Conservation (phyloP, 2,888 invertebrate species). For the Drosophila subsilvestris region DNA sequence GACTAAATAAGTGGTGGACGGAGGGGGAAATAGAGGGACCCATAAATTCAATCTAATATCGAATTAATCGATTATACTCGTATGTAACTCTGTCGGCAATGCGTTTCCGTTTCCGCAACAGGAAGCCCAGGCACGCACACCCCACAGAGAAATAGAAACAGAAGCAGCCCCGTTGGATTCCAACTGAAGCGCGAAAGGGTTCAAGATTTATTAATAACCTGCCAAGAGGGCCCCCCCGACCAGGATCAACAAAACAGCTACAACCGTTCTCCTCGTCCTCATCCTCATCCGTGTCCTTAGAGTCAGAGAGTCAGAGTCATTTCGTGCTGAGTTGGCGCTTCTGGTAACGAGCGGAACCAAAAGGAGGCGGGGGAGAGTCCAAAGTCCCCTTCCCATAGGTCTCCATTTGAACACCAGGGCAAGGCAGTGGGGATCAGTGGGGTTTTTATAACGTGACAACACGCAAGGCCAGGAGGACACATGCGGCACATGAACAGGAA, state of each 20-base stretch:
- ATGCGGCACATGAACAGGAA: constrained; percentile 21
- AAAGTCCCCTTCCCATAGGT: neutral
- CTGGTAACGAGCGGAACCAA: constrained; percentile 80
- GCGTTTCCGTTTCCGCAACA: constrained; percentile 83
- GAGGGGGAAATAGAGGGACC: constrained; percentile 8
- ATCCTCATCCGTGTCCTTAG: neutral
- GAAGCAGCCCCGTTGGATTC: constrained; percentile 3
- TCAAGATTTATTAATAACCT: constrained; percentile 82
- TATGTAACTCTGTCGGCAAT: constrained; percentile 81
- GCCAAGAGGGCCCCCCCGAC: constrained; percentile 13
- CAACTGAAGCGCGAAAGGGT: constrained; percentile 69
- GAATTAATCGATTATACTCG: constrained; percentile 84
- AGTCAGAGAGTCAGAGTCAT: constrained; percentile 19
- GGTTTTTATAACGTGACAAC: constrained; percentile 84
- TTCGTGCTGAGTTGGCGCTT: constrained; percentile 55
- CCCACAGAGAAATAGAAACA: constrained; percentile 13
- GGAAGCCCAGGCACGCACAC: constrained; percentile 59
- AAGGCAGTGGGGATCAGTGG: constrained; percentile 61
- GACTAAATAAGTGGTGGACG: constrained; percentile 38
- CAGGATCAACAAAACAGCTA: constrained; percentile 49
- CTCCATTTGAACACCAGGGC: constrained; percentile 1
- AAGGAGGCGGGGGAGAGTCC: constrained; percentile 25
- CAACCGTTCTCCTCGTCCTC: constrained; percentile 45
- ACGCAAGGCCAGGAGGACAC: constrained; percentile 78
- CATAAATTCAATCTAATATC: constrained; percentile 84